Evolutionary conservation across 2,797 vertebrate genomes (phyloP), one percentile per base, ranked within the genome.

Genomic region (Sciurus carolinensis): DNA sequence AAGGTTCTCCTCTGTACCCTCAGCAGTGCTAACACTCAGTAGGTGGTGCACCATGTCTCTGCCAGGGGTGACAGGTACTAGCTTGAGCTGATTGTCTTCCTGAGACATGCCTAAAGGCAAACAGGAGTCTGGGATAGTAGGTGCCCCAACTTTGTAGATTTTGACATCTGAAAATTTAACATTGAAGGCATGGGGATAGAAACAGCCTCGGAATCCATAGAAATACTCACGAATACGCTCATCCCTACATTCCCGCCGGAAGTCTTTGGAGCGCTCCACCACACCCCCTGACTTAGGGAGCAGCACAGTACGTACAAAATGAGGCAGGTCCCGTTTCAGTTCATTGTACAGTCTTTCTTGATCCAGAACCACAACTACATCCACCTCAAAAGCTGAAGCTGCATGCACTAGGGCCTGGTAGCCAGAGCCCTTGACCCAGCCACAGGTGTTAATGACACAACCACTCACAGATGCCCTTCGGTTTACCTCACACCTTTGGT

Each of bases 331-430:
- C 39, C 99, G 98, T 97, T 99, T 99, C 39, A 99, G 98, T 98
- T 99, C 99, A 0, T 99, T 99, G 98, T 99, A 99, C 8, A 99
- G 99, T 66, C 99, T 99, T 96, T 99, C 99, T 85, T 99, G 99
- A 98, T 99, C 99, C 97, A 99, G 98, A 84, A 99, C 99, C 88
- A 99, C 98, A 33, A 99, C 99, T 79, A 99, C 99, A 1, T 99
- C 99, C 95, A 99, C 99, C 98, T 99, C 99, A 24, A 99, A 99
- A 89, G 99, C 99, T 0, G 99, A 99, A 44, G 99, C 99, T 0
- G 99, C 99, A 33, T 99, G 99, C 75, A 99, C 99, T 97, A 99
- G 98, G 0, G 99, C 99, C 98, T 99, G 99, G 98, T 99, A 99
- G 20, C 99, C 99, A 0, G 99, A 99, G 90, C 99, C 99, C 95